Percentiles rank a stretch among this genome's conserved stretches.
Evolutionary conservation across 2,113 vertebrate genomes (phyloP).

Genomic region (Chamaetylas fuelleborni): DNA sequence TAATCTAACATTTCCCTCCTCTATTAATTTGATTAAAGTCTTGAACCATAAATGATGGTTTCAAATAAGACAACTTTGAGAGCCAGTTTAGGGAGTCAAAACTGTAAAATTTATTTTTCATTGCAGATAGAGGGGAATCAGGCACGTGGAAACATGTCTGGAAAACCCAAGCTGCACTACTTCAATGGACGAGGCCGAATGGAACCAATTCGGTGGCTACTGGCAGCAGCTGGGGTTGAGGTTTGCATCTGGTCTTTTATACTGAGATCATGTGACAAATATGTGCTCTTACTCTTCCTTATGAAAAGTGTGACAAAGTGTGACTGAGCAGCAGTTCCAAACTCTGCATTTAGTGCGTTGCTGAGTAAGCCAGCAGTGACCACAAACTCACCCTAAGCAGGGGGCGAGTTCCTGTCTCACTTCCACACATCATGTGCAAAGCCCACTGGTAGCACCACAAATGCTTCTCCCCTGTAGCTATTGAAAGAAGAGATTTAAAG

Average conservation of each 20-base stretch:
- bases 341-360: background rate
- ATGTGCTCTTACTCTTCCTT: background rate
- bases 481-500: background rate
- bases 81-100: background rate
- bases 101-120: background rate
- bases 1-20: background rate
- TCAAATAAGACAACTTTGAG: background rate
- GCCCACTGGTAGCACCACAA: background rate
- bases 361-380: background rate
- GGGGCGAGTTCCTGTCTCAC: background rate
- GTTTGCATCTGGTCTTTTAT: constrained; percentile 40
- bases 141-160: constrained; percentile 67
- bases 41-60: too few species aligned
- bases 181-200: constrained; percentile 81
- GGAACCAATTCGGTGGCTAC: constrained; percentile 82
- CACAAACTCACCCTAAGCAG: background rate
- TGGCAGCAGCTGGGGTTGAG: constrained; percentile 78
- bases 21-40: too few species aligned
- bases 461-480: background rate
- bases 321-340: background rate
- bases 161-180: constrained; percentile 77
- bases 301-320: background rate
- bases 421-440: background rate
- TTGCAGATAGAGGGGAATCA: background rate
- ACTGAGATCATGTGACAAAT: background rate